Conservation (phyloP, 2,797 vertebrate genomes). For the Cheirogaleus major region DNA sequence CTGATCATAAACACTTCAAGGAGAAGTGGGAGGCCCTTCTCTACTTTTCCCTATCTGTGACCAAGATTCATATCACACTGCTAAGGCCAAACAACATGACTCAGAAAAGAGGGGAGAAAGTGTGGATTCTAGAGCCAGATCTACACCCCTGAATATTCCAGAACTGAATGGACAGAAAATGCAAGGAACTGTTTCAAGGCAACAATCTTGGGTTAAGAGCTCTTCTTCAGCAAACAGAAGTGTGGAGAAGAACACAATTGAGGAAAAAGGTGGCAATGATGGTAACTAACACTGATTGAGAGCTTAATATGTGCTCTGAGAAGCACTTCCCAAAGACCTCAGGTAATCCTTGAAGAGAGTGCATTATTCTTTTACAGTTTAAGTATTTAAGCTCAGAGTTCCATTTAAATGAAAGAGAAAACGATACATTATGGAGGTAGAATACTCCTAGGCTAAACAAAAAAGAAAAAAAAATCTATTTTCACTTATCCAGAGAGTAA, state of each 20-base stretch:
- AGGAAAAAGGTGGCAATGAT: conserved; percentile 40
- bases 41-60: not conserved
- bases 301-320: not conserved
- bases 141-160: not conserved
- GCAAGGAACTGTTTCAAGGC: not conserved
- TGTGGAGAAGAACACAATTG: conserved; percentile 14
- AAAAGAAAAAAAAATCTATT: not conserved
- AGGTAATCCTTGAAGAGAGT: not conserved
- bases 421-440: conserved; percentile 32
- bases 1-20: conserved; percentile 30
- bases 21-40: not conserved
- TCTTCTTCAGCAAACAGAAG: conserved; percentile 43
- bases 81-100: not conserved
- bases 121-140: conserved; percentile 15
- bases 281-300: not conserved
- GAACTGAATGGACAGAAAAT: not conserved
- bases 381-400: conserved; percentile 37
- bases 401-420: conserved; percentile 54
- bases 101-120: not conserved
- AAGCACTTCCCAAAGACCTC: not conserved
- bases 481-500: conserved; percentile 35
- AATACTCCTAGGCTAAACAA: not conserved
- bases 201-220: not conserved
- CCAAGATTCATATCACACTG: conserved; percentile 1
- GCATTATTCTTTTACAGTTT: conserved; percentile 39